Conservation (phyloP, 2,113 vertebrate genomes). For the Microcebus ravelobensis region DNA sequence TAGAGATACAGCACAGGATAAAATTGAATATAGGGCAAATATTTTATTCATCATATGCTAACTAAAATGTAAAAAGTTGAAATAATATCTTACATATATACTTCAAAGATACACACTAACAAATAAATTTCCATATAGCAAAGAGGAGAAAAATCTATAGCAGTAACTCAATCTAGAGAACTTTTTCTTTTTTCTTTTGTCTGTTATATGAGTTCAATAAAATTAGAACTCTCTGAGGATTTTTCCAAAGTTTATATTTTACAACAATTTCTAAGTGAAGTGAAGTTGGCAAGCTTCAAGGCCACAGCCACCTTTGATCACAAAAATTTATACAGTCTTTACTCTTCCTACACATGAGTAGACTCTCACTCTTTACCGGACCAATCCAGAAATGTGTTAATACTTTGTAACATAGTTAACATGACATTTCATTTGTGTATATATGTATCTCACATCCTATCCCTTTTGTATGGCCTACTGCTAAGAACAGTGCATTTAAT, state of each 20-base stretch:
- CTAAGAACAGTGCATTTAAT: neutral
- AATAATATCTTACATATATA: conserved; percentile 55
- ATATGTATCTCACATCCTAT: neutral
- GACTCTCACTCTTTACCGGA: neutral
- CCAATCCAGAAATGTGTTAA: neutral
- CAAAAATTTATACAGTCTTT: neutral
- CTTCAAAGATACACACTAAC: conserved; percentile 71
- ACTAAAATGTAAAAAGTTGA: conserved; percentile 57
- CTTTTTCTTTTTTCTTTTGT: conserved; percentile 14
- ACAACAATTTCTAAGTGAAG: conserved; percentile 20
- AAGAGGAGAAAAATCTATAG: conserved; percentile 31
- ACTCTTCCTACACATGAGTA: neutral
- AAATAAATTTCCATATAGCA: conserved; percentile 54
- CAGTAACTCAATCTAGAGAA: neutral
- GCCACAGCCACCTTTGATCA: neutral
- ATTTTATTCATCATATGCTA: conserved; percentile 76
- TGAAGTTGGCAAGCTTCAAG: neutral
- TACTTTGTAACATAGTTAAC: neutral
- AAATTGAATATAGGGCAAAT: conserved; percentile 57
- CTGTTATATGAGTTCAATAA: neutral
- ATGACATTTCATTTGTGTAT: neutral
- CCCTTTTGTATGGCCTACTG: neutral
- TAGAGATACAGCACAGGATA: conserved; percentile 60
- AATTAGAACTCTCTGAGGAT: conserved; percentile 25
- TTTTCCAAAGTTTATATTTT: conserved; percentile 27